Evolutionary conservation across 2,797 vertebrate genomes (phyloP), one percentile per base, ranked within the genome.

Genomic region (Megalops cyprinoides): DNA sequence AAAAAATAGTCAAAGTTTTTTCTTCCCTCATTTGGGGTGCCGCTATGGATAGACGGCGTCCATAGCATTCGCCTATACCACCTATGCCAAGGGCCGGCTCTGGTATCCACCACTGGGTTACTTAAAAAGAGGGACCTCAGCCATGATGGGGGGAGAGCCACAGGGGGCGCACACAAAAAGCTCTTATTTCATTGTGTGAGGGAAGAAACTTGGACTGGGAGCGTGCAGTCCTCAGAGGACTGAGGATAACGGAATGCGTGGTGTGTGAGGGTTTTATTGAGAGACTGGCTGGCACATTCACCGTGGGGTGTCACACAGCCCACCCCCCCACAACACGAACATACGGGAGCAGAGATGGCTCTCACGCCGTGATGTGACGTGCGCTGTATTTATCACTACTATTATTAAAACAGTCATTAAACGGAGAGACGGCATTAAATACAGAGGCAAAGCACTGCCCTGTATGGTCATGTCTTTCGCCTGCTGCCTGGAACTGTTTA

Each of bases 381-480:
- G 14, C 5, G 48, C 31, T 74, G 78, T 49, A 74, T 80, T 74
- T 28, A 80, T 56, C 67, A 60, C 51, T n/a, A 65, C 39, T 62
- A 80, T 75, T 56, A 73, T 73, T 62, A 75, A 28, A 31, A 31
- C 31, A 6, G 65, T 51, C 78, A 79, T 80, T 60, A 80, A 80
- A 76, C 23, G 31, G 18, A 76, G 74, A 82, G 39, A 56, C 74
- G 71, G 60, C 25, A 15, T 42, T 69, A 39, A 5, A 8, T 65
- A 65, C 58, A 67, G 31, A 14, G 44, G 42, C 12, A 53, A 56
- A n/a, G 37, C 58, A 25, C 37, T 34, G 65, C 74, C 82, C 78
- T 83, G 48, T 83, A 80, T 69, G 78, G 82, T 69, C 62, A 83
- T 78, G 49, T 39, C 48, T 65, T 18, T 76, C 23, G 69, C 44